phyloP scores from a whole-genome alignment of 2,888 invertebrate genomes.

The Limulus polyphemus region DNA sequence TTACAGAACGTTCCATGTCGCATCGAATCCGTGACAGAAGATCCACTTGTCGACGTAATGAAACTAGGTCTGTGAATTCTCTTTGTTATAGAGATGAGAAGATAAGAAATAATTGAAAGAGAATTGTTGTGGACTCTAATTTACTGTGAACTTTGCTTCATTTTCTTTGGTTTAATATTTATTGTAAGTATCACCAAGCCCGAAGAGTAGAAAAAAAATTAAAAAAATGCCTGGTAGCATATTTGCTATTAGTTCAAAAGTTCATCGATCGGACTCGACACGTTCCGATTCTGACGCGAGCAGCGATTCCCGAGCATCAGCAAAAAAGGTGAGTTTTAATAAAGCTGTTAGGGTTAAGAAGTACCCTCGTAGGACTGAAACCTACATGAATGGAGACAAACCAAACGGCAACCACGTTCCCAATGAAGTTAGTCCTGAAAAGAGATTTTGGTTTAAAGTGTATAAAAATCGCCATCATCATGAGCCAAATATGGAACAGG shows the following conservation, averaged over 20 bases:
- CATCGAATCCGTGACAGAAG: too few species aligned
- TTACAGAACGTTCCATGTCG: too few species aligned
- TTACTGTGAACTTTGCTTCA: too few species aligned
- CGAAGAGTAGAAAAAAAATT: neutral
- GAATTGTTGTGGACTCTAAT: too few species aligned
- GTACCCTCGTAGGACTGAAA: slow-evolving; percentile 12
- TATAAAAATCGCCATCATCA: slow-evolving; percentile 18
- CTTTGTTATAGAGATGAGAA: too few species aligned
- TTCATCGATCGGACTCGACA: slow-evolving; percentile 8
- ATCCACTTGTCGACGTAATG: too few species aligned
- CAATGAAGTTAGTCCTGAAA: slow-evolving; percentile 11
- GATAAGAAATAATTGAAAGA: too few species aligned
- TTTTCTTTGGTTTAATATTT: too few species aligned
- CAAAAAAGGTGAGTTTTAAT: slow-evolving; percentile 25
- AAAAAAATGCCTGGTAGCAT: slow-evolving; percentile 15
- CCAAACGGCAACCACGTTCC: neutral
- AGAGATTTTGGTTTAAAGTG: slow-evolving; percentile 22
- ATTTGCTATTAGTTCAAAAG: slow-evolving; percentile 2
- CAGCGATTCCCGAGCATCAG: slow-evolving; percentile 10
- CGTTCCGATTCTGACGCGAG: slow-evolving; percentile 6
- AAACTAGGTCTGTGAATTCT: too few species aligned
- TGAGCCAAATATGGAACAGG: neutral
- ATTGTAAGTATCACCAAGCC: too few species aligned
- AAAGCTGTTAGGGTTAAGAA: slow-evolving; percentile 24
- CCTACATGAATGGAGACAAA: neutral